These are phyloP conservation scores for Gandaritis pyraliata DNA, from an alignment of 2,888 invertebrate species.

Conservation along the genomic window DNA sequence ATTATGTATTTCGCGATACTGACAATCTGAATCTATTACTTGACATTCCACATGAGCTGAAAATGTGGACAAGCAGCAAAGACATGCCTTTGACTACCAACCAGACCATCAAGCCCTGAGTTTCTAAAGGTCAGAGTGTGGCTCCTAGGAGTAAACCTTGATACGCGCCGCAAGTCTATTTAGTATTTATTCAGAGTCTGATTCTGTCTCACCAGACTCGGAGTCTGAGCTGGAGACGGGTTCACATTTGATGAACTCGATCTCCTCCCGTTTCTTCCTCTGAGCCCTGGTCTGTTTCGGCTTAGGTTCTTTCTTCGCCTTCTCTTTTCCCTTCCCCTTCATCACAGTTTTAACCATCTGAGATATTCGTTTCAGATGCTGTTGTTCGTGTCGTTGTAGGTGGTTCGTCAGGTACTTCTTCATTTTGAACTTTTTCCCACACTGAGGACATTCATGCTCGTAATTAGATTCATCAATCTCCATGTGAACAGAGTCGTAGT, in stretches of 20 bases:
- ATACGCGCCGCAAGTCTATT: too few species aligned
- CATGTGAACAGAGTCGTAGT: conserved; percentile 72
- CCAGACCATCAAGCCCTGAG: too few species aligned
- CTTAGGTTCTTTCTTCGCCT: conserved; percentile 45
- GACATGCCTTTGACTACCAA: neutral
- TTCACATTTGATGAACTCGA: conserved; percentile 79
- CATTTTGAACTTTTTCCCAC: conserved; percentile 77
- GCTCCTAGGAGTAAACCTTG: too few species aligned
- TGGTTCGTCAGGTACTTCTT: conserved; percentile 74
- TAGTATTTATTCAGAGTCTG: conserved; percentile 27
- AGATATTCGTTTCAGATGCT: conserved; percentile 73
- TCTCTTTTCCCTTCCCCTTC: conserved; percentile 55
- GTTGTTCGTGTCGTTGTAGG: conserved; percentile 74
- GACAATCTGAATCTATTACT: too few species aligned
- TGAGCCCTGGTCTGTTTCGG: conserved; percentile 54
- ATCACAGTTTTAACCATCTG: conserved; percentile 78
- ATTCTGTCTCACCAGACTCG: conserved; percentile 53
- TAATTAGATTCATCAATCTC: conserved; percentile 71
- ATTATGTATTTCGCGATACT: too few species aligned
- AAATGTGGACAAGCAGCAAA: too few species aligned
- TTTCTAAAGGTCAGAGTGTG: too few species aligned
- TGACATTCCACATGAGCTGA: too few species aligned
- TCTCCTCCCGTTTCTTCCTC: conserved; percentile 60
- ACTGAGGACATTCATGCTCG: conserved; percentile 71
- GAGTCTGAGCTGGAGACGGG: conserved; percentile 70